These are phyloP conservation scores for Corythornis vintsioides DNA, from an alignment of 2,113 vertebrate genomes.

Conservation along the genomic window DNA sequence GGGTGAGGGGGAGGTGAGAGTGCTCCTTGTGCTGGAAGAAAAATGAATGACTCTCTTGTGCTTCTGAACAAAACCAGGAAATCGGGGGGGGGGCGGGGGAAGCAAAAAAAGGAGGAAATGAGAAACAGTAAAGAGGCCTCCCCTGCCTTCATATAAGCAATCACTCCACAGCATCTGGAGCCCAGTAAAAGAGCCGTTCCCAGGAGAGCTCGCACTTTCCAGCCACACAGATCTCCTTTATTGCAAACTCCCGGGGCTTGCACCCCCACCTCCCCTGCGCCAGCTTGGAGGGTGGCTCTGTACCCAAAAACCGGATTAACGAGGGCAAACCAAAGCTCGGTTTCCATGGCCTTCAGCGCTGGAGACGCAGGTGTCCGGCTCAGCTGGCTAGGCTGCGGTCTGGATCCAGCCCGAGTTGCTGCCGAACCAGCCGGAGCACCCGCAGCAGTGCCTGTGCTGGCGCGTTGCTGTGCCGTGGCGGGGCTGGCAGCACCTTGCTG, in stretches of 20 bases:
- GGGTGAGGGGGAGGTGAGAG: conserved; percentile 65
- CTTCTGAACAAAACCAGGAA: conserved; percentile 73
- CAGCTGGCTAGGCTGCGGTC: fast-evolving
- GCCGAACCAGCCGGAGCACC: background rate
- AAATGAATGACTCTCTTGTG: conserved; percentile 70
- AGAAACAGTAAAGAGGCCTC: conserved; percentile 65
- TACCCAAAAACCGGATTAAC: background rate
- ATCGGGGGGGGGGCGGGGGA: background rate
- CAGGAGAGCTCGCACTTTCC: conserved; percentile 29
- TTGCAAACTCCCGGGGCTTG: background rate
- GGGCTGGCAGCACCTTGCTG: background rate
- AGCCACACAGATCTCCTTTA: conserved; percentile 45
- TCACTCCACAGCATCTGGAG: conserved; percentile 64
- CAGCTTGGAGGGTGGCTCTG: background rate
- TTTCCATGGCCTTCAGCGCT: background rate
- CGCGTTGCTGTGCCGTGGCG: background rate
- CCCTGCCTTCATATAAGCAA: conserved; percentile 57
- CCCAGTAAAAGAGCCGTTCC: conserved; percentile 47
- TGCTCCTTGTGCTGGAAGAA: conserved; percentile 65
- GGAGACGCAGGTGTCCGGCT: background rate
- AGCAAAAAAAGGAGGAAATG: conserved; percentile 63
- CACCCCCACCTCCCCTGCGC: background rate
- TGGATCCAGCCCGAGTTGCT: background rate
- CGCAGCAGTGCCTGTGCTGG: background rate
- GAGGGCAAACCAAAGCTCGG: fast-evolving